Evolutionary conservation across 2,797 vertebrate species (phyloP), one percentile per base, ranked within the genome.

Genomic region (Enteromius afrohamiltoni): DNA sequence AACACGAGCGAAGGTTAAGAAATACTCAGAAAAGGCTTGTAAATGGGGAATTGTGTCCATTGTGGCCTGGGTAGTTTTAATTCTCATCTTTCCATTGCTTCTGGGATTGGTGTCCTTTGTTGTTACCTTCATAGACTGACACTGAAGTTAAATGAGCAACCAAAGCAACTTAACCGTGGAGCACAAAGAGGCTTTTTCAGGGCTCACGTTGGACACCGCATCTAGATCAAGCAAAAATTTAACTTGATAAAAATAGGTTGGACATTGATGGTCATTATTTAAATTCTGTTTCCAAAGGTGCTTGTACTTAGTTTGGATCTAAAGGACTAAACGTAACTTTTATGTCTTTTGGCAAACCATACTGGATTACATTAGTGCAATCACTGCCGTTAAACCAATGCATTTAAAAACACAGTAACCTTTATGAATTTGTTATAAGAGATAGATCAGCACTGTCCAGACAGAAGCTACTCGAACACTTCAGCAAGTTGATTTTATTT

Each of bases 51-150:
- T 94, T 77, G 84, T 89, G 76, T 92, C 95, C 86, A 93, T 96
- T 17, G 47, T 84, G 0, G 45, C 69, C 0, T 92, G 92, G 92
- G 0, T 94, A 34, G 2, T 4, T 21, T 13, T 95, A 3, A 64
- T 96, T 64, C 4, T 77, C 3, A 42, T 85, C 6, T 40, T 67
- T 9, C 92, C 92, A 4, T 0, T 89, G 0, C 82, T 96, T 0
- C 19, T 95, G 77, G 90, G 37, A 5, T 84, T 96, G 51, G 8
- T 93, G 17, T 96, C 96, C 0, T 97, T 93, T 77, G 68, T 95
- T 3, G 0, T 95, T 64, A 95, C 95, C 0, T 88, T 95, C 17
- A 68, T 34, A 71, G 89, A 97, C 84, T 96, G 90, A 95, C 53
- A 70, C 71, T 11, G 2, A 17, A 11, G 9, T 29, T 49, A 23